Evolutionary conservation across 1,140 invertebrate species (phyloP).

Genomic region (Nymphalis io): DNA sequence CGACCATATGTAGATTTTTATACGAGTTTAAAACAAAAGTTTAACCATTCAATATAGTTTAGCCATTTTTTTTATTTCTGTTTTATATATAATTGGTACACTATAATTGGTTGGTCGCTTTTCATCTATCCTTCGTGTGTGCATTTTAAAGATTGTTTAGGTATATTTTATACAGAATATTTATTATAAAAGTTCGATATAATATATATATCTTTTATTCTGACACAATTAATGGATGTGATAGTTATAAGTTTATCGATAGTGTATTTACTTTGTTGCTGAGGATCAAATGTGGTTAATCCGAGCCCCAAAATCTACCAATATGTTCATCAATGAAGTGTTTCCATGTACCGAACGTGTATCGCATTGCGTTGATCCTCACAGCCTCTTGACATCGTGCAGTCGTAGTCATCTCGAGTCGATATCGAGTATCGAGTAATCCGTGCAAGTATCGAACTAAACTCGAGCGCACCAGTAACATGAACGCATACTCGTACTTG

Average conservation of each 20-base stretch:
- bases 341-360: constrained; percentile 18
- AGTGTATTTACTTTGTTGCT: not conserved
- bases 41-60: constrained; percentile 26
- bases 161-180: not conserved
- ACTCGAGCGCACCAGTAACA: constrained; percentile 57
- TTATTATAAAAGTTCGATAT: not conserved
- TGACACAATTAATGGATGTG: too few species aligned
- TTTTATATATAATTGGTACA: constrained; percentile 22
- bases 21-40: constrained; percentile 37
- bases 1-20: constrained; percentile 27
- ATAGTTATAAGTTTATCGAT: not conserved
- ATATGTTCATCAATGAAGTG: constrained; percentile 23
- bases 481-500: constrained; percentile 65
- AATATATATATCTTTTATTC: too few species aligned
- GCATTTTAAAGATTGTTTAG: constrained; percentile 12
- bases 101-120: constrained; percentile 4
- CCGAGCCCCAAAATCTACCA: constrained; percentile 17
- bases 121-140: constrained; percentile 7
- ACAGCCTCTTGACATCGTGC: constrained; percentile 53
- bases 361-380: constrained; percentile 33
- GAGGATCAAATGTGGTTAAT: constrained; percentile 12
- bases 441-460: constrained; percentile 58
- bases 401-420: constrained; percentile 61
- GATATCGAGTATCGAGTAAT: constrained; percentile 61
- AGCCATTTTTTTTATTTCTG: constrained; percentile 17